Percentiles rank a stretch among this genome's conserved stretches.
phyloP scores from a whole-genome alignment of 2,888 invertebrate species.

The Pyrgus malvae region DNA sequence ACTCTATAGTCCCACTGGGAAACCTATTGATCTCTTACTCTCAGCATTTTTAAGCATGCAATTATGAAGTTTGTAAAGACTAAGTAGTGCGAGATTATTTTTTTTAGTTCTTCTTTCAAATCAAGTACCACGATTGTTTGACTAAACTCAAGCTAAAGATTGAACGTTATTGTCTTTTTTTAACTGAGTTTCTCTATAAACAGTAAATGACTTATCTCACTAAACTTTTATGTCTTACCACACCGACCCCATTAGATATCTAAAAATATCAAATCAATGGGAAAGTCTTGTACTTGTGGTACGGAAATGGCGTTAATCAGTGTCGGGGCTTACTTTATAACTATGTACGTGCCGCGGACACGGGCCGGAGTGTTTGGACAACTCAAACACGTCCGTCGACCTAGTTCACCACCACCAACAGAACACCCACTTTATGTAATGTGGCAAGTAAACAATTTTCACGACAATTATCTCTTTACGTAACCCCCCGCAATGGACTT shows the following conservation, averaged over 20 bases:
- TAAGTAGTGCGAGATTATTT: background rate
- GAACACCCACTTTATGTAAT: conserved; percentile 26
- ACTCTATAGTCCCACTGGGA: background rate
- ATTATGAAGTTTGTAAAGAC: background rate
- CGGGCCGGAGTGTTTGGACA: conserved; percentile 21
- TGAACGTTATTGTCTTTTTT: background rate
- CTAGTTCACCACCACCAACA: conserved; percentile 8
- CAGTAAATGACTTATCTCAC: background rate
- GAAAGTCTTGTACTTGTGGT: conserved; percentile 16
- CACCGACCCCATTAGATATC: background rate
- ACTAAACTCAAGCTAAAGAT: too few species aligned
- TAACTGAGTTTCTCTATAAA: background rate
- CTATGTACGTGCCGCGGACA: conserved; percentile 13
- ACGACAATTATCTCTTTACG: conserved; percentile 27
- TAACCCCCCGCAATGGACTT: conserved; percentile 28
- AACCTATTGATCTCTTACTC: conserved; percentile 5
- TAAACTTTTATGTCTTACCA: background rate
- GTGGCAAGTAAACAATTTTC: conserved; percentile 18
- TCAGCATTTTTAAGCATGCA: background rate
- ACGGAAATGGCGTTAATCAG: conserved; percentile 17
- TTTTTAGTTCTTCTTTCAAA: background rate
- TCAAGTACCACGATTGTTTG: too few species aligned
- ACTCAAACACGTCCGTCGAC: conserved; percentile 19
- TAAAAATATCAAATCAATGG: conserved; percentile 16
- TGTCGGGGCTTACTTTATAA: conserved; percentile 14